A percentile compares a stretch with the other conserved stretches of the same genome.
phyloP scores from a whole-genome alignment of 2,888 invertebrate species.

The Oxystoma pomonae region DNA sequence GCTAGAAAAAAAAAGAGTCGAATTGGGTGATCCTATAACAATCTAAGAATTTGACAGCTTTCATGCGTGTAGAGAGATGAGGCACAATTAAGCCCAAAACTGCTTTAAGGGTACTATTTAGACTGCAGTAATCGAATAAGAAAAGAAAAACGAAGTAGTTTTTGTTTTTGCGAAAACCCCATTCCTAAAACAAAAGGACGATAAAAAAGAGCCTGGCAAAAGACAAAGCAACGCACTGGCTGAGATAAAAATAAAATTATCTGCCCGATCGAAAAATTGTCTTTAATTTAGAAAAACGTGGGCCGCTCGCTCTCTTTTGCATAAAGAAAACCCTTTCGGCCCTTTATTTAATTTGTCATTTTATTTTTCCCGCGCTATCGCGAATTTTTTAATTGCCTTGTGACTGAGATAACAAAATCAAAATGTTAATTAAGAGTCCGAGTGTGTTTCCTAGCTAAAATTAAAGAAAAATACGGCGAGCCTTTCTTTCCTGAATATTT shows the following conservation, averaged over 20 bases:
- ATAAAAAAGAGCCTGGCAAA: too few species aligned
- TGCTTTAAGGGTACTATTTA: too few species aligned
- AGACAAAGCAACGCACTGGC: too few species aligned
- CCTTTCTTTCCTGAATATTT: neutral
- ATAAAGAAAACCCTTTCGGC: constrained; percentile 19
- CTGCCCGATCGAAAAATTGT: constrained; percentile 3
- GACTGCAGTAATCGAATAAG: too few species aligned
- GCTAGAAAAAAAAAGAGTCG: too few species aligned
- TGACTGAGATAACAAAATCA: constrained; percentile 49
- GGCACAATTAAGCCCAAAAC: too few species aligned
- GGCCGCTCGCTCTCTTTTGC: neutral
- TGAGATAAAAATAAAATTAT: constrained; percentile 1
- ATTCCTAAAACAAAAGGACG: too few species aligned
- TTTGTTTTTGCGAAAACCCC: too few species aligned
- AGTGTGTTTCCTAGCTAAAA: constrained; percentile 45
- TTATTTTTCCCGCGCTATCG: constrained; percentile 46
- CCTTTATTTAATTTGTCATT: constrained; percentile 47
- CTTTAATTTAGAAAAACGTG: constrained; percentile 5
- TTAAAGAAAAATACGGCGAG: constrained; percentile 46
- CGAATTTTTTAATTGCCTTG: constrained; percentile 48
- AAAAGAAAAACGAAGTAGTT: too few species aligned
- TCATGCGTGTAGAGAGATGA: too few species aligned
- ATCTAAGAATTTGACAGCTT: too few species aligned
- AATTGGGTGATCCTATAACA: too few species aligned
- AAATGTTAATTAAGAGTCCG: constrained; percentile 49